Base-by-base conservation (phyloP, 2,888 invertebrate genomes). In the Chaetogeoica ovagalla region DNA sequence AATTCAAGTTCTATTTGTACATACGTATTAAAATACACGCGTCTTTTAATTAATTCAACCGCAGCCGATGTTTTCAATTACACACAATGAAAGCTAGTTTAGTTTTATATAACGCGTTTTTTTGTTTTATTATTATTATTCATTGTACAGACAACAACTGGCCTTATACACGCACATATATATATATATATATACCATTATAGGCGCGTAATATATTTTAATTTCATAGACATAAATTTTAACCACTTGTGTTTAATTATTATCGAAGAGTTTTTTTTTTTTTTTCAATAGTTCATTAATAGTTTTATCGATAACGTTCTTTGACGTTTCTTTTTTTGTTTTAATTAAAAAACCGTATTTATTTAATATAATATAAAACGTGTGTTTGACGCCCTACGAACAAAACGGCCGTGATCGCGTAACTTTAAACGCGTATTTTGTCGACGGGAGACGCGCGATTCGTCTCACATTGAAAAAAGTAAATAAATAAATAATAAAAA, bases 41-140 rank as follows among this genome's bases (percentile, higher is more conserved):
- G 2, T 66, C 39, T 55, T 66, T 75, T 19, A 75, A 75, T 75
- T 39, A 66, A 66, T 59, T 43, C 66, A 57, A 66, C 13, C 23
- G 57, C n/a, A n/a, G n/a, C 30, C 43, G 43, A 9, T 66, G 23
- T 43, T 57, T 75, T 75, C 55, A 75, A 75, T 75, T 75, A n/a
- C 57, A 39, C 19, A 43, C 57, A 66, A 75, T 59, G 57, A 66
- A 43, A 66, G 59, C 43, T 75, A 23, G 17, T 75, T 75, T 43
- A 75, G 23, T 57, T 23, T 21, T 1, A 39, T 37, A 6, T 55
- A 37, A 66, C 23, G 1, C 21, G 6, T 13, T 8, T 59, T n/a
- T n/a, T n/a, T n/a, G n/a, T n/a, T n/a, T n/a, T n/a, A n/a, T n/a
- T n/a, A n/a, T n/a, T n/a, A n/a, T n/a, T n/a, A n/a, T n/a, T 74